phyloP scores from a whole-genome alignment of 1,140 invertebrate species.

The Drosophila lacteicornis region DNA sequence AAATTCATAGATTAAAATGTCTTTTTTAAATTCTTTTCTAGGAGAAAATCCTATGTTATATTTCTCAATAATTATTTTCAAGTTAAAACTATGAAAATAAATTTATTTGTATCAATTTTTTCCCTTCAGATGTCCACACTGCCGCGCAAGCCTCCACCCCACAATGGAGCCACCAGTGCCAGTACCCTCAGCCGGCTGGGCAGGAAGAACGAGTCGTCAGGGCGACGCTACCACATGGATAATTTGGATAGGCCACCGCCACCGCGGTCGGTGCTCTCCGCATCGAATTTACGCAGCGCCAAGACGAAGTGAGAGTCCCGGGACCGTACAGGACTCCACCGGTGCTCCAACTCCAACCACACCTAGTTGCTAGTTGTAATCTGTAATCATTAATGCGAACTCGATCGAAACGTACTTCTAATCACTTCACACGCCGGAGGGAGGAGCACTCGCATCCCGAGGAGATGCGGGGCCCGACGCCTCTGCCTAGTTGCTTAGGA shows the following conservation, averaged over 20 bases:
- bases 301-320: slow-evolving; percentile 54
- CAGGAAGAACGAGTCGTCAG: slow-evolving; percentile 55
- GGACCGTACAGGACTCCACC: slow-evolving; percentile 28
- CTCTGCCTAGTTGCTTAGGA: slow-evolving; percentile 47
- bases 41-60: no score
- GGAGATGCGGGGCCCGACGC: slow-evolving; percentile 12
- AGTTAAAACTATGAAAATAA: no score
- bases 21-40: no score
- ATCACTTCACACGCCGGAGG: slow-evolving; percentile 51
- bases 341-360: slow-evolving; percentile 49
- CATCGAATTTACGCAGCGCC: slow-evolving; percentile 80
- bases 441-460: slow-evolving; percentile 9
- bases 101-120: neutral
- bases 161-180: slow-evolving; percentile 66
- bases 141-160: slow-evolving; percentile 72
- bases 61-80: neutral
- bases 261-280: slow-evolving; percentile 67
- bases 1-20: neutral
- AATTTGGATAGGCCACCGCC: slow-evolving; percentile 66
- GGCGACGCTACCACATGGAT: slow-evolving; percentile 68
- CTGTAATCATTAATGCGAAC: slow-evolving; percentile 66
- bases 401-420: slow-evolving; percentile 64
- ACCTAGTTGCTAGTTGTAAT: slow-evolving; percentile 68
- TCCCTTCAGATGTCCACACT: slow-evolving; percentile 65
- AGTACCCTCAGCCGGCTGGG: slow-evolving; percentile 68